A percentile compares a stretch with the other conserved stretches of the same genome.
phyloP scores from a whole-genome alignment of 1,140 invertebrate genomes.

The Diprion similis region DNA sequence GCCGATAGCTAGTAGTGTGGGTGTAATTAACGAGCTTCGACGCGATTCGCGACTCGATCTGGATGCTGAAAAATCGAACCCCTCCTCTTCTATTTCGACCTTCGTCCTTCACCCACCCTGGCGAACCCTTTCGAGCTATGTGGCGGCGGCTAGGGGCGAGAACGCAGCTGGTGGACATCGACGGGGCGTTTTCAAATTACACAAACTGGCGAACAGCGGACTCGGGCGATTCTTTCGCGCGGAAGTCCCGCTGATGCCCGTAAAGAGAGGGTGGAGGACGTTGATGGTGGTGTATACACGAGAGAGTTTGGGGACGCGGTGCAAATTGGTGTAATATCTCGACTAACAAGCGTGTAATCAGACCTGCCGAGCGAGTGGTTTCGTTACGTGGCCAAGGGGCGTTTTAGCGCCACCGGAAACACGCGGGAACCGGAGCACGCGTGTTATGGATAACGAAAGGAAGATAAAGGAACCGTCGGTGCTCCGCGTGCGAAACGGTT shows the following conservation, averaged over 20 bases:
- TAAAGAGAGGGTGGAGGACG: conserved; percentile 3
- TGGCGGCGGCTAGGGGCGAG: background rate
- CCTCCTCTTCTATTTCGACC: too few species aligned
- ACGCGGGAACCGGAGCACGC: too few species aligned
- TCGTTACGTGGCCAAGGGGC: too few species aligned
- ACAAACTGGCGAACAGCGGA: conserved; percentile 1
- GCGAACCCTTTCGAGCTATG: background rate
- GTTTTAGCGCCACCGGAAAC: too few species aligned
- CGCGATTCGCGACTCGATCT: too few species aligned
- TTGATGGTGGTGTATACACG: background rate
- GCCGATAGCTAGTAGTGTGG: too few species aligned
- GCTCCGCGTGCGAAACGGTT: too few species aligned
- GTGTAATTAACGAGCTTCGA: too few species aligned
- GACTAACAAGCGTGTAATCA: conserved; percentile 40
- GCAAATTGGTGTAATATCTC: conserved; percentile 39
- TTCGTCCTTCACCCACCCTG: too few species aligned
- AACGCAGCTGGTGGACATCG: background rate
- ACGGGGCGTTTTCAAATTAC: background rate
- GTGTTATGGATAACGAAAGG: too few species aligned
- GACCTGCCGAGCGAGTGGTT: conserved; percentile 8
- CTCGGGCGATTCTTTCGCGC: background rate
- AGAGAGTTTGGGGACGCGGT: conserved; percentile 1
- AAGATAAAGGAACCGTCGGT: too few species aligned
- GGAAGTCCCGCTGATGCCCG: background rate
- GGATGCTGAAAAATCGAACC: too few species aligned